Percentiles rank a stretch among this genome's conserved stretches.
Evolutionary conservation across 2,888 invertebrate genomes (phyloP).

Genomic region (Ormyrus thymus): DNA sequence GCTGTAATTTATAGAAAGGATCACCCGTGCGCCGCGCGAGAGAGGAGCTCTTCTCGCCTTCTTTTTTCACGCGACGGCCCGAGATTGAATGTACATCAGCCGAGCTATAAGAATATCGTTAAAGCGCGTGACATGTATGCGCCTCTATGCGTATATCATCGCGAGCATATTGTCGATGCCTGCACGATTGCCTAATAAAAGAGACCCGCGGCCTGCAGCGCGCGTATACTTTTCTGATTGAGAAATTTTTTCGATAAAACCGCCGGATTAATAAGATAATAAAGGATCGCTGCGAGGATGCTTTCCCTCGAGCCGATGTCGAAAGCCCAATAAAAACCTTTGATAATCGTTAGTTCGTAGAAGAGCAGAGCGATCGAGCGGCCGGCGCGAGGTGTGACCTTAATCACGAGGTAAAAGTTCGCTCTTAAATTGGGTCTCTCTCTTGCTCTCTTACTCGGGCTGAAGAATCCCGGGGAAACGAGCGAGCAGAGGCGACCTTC

Average conservation of each 20-base stretch:
- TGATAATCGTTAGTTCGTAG: conserved; percentile 30
- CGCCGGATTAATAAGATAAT: neutral
- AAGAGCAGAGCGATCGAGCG: neutral
- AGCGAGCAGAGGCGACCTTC: conserved; percentile 28
- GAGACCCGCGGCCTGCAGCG: too few species aligned
- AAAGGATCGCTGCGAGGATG: neutral
- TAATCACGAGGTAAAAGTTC: conserved; percentile 42
- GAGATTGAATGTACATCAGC: too few species aligned
- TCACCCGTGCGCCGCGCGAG: neutral
- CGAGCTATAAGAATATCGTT: neutral
- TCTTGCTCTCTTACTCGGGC: neutral
- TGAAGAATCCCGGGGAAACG: conserved; percentile 8
- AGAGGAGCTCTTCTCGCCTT: neutral
- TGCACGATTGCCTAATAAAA: too few species aligned
- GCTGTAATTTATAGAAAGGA: conserved; percentile 28
- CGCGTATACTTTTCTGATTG: too few species aligned
- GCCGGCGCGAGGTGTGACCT: conserved; percentile 17
- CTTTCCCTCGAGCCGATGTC: conserved; percentile 14
- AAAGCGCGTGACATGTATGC: neutral
- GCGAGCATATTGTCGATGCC: too few species aligned
- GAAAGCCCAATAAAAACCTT: conserved; percentile 32
- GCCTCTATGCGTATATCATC: too few species aligned
- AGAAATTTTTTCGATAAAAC: neutral
- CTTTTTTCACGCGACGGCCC: too few species aligned
- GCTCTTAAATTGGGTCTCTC: conserved; percentile 44